phyloP scores from a whole-genome alignment of 2,113 vertebrate genomes.

The Microtus pennsylvanicus region DNA sequence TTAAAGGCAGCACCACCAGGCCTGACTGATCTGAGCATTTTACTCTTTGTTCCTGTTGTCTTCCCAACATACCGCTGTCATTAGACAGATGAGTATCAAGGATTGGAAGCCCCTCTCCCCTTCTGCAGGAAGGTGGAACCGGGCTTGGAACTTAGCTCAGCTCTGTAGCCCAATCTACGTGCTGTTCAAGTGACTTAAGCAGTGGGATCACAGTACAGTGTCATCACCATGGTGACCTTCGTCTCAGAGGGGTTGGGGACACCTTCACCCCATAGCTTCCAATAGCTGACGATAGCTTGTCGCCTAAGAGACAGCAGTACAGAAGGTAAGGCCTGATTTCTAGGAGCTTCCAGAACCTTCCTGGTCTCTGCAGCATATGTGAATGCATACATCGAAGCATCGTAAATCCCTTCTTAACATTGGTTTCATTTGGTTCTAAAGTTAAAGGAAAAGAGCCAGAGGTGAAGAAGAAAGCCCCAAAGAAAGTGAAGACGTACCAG shows the following conservation, averaged over 20 bases:
- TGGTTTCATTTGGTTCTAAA: constrained; percentile 33
- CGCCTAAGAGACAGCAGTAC: background rate
- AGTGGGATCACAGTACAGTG: accelerated
- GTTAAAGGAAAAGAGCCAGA: constrained; percentile 39
- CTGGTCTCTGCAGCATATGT: no score
- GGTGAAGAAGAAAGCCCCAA: background rate
- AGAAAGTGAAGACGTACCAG: background rate
- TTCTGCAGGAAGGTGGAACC: background rate
- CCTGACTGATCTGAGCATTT: background rate
- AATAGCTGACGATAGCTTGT: no score
- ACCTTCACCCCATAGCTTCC: background rate
- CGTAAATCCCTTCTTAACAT: background rate
- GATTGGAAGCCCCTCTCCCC: background rate
- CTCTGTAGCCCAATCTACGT: background rate
- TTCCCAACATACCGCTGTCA: background rate
- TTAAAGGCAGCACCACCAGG: background rate
- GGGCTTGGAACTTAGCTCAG: background rate
- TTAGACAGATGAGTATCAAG: background rate
- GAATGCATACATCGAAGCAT: accelerated
- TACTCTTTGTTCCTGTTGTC: background rate
- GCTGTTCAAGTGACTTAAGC: background rate
- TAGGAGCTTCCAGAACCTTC: background rate
- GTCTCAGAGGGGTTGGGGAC: background rate
- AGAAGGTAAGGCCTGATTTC: background rate
- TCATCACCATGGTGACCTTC: no score